These are phyloP conservation scores for Pseudococcus viburni DNA, from an alignment of 2,888 invertebrate genomes.

Conservation along the genomic window DNA sequence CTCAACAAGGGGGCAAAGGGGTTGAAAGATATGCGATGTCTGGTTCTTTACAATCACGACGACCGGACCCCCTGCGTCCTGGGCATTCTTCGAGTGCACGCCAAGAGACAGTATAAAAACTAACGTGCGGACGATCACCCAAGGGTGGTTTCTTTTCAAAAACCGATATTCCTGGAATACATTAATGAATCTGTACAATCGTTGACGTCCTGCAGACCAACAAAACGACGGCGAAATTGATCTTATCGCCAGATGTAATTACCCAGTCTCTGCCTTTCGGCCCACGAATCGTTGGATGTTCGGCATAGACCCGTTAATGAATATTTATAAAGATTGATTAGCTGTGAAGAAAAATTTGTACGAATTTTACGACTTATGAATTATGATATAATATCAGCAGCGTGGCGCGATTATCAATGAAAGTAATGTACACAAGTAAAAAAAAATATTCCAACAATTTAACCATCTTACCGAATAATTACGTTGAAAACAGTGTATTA, in stretches of 20 bases:
- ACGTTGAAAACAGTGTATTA: slow-evolving; percentile 22
- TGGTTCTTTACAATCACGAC: neutral
- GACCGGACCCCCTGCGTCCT: neutral
- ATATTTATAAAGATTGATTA: slow-evolving; percentile 16
- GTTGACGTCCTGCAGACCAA: neutral
- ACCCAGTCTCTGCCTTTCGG: neutral
- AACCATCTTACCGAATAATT: neutral
- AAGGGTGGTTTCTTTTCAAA: neutral
- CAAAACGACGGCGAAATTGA: neutral
- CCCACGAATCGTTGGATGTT: too few species aligned
- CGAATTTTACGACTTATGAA: neutral
- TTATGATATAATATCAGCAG: neutral
- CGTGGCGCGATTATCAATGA: slow-evolving; percentile 28
- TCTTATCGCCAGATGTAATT: neutral
- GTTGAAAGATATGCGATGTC: neutral
- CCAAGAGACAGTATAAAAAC: neutral
- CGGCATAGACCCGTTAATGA: neutral
- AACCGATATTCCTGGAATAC: neutral
- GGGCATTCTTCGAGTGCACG: neutral
- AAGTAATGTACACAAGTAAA: slow-evolving; percentile 3
- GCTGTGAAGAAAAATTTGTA: neutral
- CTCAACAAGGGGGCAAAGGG: neutral
- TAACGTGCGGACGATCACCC: neutral
- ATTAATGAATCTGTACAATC: neutral
- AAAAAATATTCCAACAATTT: slow-evolving; percentile 49